Percentiles rank a stretch among this genome's conserved stretches.
These are phyloP conservation scores for Sphaeramia orbicularis DNA, from an alignment of 2,797 vertebrate species.

Conservation along the genomic window DNA sequence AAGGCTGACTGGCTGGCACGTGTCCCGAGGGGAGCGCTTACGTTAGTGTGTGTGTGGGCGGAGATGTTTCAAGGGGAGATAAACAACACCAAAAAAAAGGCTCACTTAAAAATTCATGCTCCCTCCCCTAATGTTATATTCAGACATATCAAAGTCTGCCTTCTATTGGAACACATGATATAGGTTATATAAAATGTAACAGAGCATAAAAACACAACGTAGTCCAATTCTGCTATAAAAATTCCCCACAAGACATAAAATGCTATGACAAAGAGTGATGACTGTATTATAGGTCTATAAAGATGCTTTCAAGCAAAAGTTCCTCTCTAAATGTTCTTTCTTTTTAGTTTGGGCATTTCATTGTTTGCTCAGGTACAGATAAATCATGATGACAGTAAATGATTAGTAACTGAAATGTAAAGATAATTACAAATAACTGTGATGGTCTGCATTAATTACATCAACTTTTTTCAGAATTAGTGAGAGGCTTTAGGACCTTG, in stretches of 20 bases:
- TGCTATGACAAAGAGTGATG: not conserved
- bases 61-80: conserved; percentile 39
- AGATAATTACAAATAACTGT: no score
- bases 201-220: not conserved
- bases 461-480: not conserved
- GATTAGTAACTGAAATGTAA: no score
- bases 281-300: not conserved
- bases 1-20: conserved; percentile 70
- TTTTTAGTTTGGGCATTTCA: no score
- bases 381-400: no score
- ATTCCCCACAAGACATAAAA: not conserved
- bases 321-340: no score
- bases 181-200: conserved; percentile 14
- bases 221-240: not conserved
- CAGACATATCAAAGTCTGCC: conserved; percentile 44
- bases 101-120: conserved; percentile 10
- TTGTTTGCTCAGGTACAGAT: no score
- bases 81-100: conserved; percentile 28
- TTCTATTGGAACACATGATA: conserved; percentile 23
- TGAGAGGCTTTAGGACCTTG: not conserved
- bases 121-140: conserved; percentile 15
- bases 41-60: conserved; percentile 37
- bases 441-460: no score
- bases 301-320: not conserved
- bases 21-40: conserved; percentile 62